Evolutionary conservation across 2,888 invertebrate genomes (phyloP).

Genomic region (Drosophila atripex): DNA sequence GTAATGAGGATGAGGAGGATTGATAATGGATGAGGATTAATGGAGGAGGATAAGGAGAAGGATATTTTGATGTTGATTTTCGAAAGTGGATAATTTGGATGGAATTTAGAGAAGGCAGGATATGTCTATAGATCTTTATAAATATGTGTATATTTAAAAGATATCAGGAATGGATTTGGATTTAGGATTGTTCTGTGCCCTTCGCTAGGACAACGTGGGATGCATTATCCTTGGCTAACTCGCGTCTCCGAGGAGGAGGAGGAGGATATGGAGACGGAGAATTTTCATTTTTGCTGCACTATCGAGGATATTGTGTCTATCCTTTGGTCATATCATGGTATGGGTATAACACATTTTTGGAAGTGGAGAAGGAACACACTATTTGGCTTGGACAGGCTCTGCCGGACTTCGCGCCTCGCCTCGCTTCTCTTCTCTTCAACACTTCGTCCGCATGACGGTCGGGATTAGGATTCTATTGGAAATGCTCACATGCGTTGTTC

Average conservation of each 20-base stretch:
- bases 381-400: slow-evolving; percentile 42
- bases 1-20: slow-evolving; percentile 47
- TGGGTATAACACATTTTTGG: neutral
- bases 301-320: slow-evolving; percentile 16
- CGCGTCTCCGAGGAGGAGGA: slow-evolving; percentile 24
- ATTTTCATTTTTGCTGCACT: slow-evolving; percentile 18
- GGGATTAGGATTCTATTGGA: slow-evolving; percentile 37
- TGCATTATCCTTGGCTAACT: slow-evolving; percentile 52
- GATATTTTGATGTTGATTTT: slow-evolving; percentile 46
- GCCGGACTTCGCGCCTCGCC: slow-evolving; percentile 27
- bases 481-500: slow-evolving; percentile 18
- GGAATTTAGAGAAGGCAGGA: slow-evolving; percentile 65
- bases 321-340: slow-evolving; percentile 14
- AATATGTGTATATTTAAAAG: slow-evolving; percentile 29
- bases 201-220: slow-evolving; percentile 70
- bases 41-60: slow-evolving; percentile 62
- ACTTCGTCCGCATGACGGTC: slow-evolving; percentile 12
- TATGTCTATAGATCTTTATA: slow-evolving; percentile 43
- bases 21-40: slow-evolving; percentile 49
- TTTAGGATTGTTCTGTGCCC: slow-evolving; percentile 55
- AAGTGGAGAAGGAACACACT: slow-evolving; percentile 9
- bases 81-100: slow-evolving; percentile 60
- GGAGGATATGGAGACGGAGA: slow-evolving; percentile 29
- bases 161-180: slow-evolving; percentile 60
- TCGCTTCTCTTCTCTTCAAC: slow-evolving; percentile 26